Percentiles rank a stretch among this genome's conserved stretches.
phyloP scores from a whole-genome alignment of 2,113 vertebrate genomes.

The Macaca nemestrina region DNA sequence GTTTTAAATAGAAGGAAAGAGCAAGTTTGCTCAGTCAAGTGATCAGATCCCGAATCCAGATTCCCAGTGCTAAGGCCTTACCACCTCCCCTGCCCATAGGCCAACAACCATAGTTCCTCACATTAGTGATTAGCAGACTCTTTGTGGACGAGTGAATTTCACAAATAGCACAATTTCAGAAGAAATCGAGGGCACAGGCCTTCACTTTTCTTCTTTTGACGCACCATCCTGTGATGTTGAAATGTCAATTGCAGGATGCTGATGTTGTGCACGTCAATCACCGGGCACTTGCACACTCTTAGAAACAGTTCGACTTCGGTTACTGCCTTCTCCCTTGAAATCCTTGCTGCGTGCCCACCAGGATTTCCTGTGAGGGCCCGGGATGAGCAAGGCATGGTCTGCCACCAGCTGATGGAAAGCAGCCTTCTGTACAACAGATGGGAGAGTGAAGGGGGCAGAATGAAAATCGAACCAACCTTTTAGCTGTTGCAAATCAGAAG shows the following conservation, averaged over 20 bases:
- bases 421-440: slow-evolving; percentile 26
- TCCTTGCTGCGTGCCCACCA: neutral
- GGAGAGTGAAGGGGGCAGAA: neutral
- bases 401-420: neutral
- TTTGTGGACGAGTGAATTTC: slow-evolving; percentile 71
- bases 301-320: slow-evolving; percentile 11
- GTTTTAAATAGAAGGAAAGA: slow-evolving; percentile 35
- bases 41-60: slow-evolving; percentile 34
- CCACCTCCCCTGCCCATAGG: neutral
- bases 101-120: slow-evolving; percentile 30
- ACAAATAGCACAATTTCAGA: slow-evolving; percentile 71
- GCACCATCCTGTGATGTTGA: neutral
- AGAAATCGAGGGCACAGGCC: neutral
- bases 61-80: neutral
- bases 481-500: slow-evolving; percentile 21
- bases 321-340: slow-evolving; percentile 32
- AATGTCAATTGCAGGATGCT: neutral
- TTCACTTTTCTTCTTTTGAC: slow-evolving; percentile 9
- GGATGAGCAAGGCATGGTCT: neutral
- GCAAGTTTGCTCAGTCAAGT: slow-evolving; percentile 78
- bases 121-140: slow-evolving; percentile 65
- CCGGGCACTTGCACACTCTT: slow-evolving; percentile 17
- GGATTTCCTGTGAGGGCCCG: neutral
- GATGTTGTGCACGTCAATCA: neutral
- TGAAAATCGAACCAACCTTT: slow-evolving; percentile 27